phyloP scores from a whole-genome alignment of 2,888 invertebrate genomes.

The Catocala sponsa region DNA sequence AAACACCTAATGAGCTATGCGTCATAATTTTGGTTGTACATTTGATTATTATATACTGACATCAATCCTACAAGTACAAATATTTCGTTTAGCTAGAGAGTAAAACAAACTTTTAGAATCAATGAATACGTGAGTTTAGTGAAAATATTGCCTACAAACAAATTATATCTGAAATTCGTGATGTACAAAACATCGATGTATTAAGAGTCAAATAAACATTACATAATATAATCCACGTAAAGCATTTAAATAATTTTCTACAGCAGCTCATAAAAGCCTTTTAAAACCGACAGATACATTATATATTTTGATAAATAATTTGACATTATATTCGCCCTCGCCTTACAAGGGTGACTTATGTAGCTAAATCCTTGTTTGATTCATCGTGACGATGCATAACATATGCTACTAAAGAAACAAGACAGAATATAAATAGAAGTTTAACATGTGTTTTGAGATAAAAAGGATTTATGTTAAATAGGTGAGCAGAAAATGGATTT shows the following conservation, averaged over 20 bases:
- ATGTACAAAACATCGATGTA: background rate
- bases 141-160: background rate
- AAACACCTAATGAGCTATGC: no score
- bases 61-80: no score
- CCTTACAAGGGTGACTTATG: slow-evolving; percentile 27
- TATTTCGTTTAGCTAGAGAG: no score
- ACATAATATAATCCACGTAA: slow-evolving; percentile 1
- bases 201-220: slow-evolving; percentile 1
- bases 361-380: slow-evolving; percentile 43
- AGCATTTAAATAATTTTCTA: slow-evolving; percentile 5
- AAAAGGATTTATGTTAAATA: slow-evolving; percentile 11
- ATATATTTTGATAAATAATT: slow-evolving; percentile 17
- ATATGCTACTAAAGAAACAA: slow-evolving; percentile 33
- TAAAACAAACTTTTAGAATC: no score
- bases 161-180: background rate
- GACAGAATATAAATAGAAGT: slow-evolving; percentile 33
- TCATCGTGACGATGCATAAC: slow-evolving; percentile 47
- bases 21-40: no score
- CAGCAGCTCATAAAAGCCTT: slow-evolving; percentile 11
- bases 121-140: no score
- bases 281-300: slow-evolving; percentile 19
- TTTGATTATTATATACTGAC: no score
- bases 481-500: slow-evolving; percentile 6
- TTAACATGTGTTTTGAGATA: slow-evolving; percentile 12
- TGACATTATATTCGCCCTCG: slow-evolving; percentile 15